A percentile compares a stretch with the other conserved stretches of the same genome.
phyloP scores from a whole-genome alignment of 1,140 invertebrate species.

The Drosophila navojoa region DNA sequence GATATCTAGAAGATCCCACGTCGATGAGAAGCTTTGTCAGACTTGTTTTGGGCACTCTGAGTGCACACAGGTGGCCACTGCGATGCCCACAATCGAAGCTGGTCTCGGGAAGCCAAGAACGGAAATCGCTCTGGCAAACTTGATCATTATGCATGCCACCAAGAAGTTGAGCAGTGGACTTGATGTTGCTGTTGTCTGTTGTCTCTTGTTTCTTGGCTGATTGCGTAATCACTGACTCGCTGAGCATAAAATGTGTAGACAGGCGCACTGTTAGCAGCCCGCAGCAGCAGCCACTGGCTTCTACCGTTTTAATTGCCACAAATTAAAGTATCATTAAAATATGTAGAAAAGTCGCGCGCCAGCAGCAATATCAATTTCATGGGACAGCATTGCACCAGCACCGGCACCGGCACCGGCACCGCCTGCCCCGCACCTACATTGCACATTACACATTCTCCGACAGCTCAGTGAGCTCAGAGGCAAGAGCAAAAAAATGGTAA shows the following conservation, averaged over 20 bases:
- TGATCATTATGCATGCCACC: conserved; percentile 74
- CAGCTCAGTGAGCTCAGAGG: conserved; percentile 39
- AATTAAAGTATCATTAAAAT: conserved; percentile 81
- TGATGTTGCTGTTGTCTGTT: conserved; percentile 30
- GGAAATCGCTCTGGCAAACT: conserved; percentile 67
- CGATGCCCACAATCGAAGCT: conserved; percentile 60
- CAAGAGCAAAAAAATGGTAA: conserved; percentile 53
- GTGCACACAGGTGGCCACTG: conserved; percentile 33
- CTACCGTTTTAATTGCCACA: conserved; percentile 76
- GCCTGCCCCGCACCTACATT: conserved; percentile 18
- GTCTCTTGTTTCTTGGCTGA: conserved; percentile 40
- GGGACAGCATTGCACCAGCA: conserved; percentile 1
- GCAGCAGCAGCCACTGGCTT: conserved; percentile 8
- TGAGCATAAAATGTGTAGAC: conserved; percentile 16
- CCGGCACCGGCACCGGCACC: neutral
- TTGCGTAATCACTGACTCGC: conserved; percentile 56
- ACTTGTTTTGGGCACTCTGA: conserved; percentile 1
- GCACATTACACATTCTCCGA: conserved; percentile 58
- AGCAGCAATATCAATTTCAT: conserved; percentile 58
- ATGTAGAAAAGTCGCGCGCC: conserved; percentile 54
- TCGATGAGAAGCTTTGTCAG: conserved; percentile 38
- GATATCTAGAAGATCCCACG: conserved; percentile 5
- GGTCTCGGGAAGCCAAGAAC: conserved; percentile 58
- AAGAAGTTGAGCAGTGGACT: conserved; percentile 20
- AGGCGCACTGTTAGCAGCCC: neutral